Evolutionary conservation across 2,797 vertebrate genomes (phyloP).

Genomic region (Sebastes itinus): DNA sequence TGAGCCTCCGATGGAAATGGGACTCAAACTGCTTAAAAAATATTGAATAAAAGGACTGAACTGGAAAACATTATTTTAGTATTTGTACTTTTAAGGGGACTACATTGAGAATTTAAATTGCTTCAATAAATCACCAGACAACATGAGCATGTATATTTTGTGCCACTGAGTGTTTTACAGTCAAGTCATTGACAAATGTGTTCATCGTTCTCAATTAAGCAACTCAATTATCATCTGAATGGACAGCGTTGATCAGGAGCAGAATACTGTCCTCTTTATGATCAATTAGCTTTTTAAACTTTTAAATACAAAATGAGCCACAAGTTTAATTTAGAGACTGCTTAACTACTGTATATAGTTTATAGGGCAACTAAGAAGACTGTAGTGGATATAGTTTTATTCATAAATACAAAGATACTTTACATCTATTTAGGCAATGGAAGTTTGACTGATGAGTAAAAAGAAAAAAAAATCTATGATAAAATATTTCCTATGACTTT

Average conservation of each 20-base stretch:
- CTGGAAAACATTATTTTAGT: not conserved
- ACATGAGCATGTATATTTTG: not conserved
- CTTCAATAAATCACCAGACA: not conserved
- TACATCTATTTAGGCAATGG: not conserved
- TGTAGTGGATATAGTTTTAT: not conserved
- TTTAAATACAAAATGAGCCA: not conserved
- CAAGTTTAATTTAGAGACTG: not conserved
- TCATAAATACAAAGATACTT: conserved; percentile 11
- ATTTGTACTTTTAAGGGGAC: not conserved
- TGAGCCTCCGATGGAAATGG: not conserved
- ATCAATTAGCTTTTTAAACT: not conserved
- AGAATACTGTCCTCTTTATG: not conserved
- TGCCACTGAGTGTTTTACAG: not conserved
- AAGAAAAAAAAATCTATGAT: not conserved
- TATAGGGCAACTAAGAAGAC: not conserved
- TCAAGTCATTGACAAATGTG: not conserved
- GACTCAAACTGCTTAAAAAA: not conserved
- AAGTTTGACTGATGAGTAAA: not conserved
- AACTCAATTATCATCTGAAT: not conserved
- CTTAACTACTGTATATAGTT: not conserved
- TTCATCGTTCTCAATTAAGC: not conserved
- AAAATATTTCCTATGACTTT: not conserved
- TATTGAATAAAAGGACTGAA: not conserved
- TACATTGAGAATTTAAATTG: not conserved
- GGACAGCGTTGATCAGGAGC: not conserved